A percentile compares a stretch with the other conserved stretches of the same genome.
These are phyloP conservation scores for Decapterus maruadsi DNA, from an alignment of 2,797 vertebrate genomes.

Conservation along the genomic window DNA sequence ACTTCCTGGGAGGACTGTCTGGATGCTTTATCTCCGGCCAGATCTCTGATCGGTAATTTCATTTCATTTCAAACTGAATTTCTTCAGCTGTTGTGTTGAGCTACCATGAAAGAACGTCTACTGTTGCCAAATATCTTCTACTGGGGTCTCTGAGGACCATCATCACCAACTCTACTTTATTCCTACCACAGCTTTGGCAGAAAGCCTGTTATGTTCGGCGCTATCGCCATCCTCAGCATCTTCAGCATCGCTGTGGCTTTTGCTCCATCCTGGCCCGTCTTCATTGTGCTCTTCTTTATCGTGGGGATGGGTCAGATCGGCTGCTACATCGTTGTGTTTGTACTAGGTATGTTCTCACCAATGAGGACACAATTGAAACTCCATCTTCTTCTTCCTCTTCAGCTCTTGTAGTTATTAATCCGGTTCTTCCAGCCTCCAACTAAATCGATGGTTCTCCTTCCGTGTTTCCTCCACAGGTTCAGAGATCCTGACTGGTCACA, in stretches of 20 bases:
- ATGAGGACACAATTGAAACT: not conserved
- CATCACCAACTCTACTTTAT: not conserved
- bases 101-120: not conserved
- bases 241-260: slow-evolving; percentile 51
- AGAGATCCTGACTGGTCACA: slow-evolving; percentile 55
- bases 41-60: slow-evolving; percentile 68
- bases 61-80: not conserved
- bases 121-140: not conserved
- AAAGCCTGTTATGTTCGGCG: slow-evolving; percentile 66
- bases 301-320: slow-evolving; percentile 61
- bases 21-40: slow-evolving; percentile 69
- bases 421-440: not conserved
- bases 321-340: slow-evolving; percentile 54
- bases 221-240: slow-evolving; percentile 26
- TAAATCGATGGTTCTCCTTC: not conserved
- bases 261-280: slow-evolving; percentile 62
- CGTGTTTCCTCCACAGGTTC: slow-evolving; percentile 53
- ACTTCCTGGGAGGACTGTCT: slow-evolving; percentile 65
- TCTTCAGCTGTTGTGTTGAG: not conserved
- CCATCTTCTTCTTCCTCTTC: not conserved
- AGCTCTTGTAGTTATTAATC: not conserved
- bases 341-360: slow-evolving; percentile 55
- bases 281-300: slow-evolving; percentile 57
- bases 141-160: not conserved
- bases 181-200: slow-evolving; percentile 64